Evolutionary conservation across 2,113 vertebrate genomes (phyloP).

Genomic region (Anser brachyrhynchus): DNA sequence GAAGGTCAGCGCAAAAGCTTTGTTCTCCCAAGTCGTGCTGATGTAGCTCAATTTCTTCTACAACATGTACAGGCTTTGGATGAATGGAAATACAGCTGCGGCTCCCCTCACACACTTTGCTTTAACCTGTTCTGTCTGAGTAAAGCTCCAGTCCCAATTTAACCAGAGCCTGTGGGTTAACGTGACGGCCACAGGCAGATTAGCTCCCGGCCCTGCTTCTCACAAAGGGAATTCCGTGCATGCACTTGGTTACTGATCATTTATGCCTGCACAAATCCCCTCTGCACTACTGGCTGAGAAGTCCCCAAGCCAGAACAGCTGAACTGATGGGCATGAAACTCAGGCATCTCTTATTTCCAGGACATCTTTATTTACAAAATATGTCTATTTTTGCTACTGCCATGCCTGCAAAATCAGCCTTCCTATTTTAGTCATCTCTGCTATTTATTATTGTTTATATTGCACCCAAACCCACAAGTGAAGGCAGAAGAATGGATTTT

Average conservation of each 20-base stretch:
- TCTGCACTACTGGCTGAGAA: neutral
- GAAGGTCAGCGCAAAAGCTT: neutral
- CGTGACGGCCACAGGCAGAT: neutral
- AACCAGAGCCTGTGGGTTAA: neutral
- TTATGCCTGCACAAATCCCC: conserved; percentile 12
- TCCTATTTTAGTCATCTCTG: conserved; percentile 7
- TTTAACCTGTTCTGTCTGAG: neutral
- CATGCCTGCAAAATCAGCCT: neutral
- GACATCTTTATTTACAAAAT: conserved; percentile 54
- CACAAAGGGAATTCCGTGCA: conserved; percentile 9
- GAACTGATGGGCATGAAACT: conserved; percentile 10
- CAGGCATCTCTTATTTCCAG: conserved; percentile 34
- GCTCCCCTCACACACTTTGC: neutral
- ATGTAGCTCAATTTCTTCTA: neutral
- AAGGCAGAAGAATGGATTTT: neutral
- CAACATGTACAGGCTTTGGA: neutral
- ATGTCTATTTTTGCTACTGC: conserved; percentile 16
- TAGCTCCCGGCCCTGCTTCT: neutral
- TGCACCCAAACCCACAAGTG: neutral
- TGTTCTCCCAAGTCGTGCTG: neutral
- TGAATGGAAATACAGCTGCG: neutral
- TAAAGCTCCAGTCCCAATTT: neutral
- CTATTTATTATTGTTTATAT: conserved; percentile 6
- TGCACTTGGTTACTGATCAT: conserved; percentile 23
- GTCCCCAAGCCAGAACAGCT: conserved; percentile 51